Evolutionary conservation across 1,140 invertebrate genomes (phyloP).

Genomic region (Drosophila obscura): DNA sequence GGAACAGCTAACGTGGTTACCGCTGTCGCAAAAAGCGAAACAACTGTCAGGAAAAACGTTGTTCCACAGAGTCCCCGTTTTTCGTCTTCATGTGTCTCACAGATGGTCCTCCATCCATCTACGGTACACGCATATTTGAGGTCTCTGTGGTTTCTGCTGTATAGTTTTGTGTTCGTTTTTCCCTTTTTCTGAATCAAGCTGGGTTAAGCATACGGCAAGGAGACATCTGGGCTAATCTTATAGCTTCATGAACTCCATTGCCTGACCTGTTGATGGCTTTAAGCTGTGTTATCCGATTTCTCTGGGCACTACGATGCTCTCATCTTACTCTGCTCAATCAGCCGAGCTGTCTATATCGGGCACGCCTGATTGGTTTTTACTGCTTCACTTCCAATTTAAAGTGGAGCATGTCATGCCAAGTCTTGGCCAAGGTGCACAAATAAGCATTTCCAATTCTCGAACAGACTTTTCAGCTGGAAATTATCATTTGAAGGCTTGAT

Average conservation of each 20-base stretch:
- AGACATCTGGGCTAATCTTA: slow-evolving; percentile 45
- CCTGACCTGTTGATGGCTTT: slow-evolving; percentile 48
- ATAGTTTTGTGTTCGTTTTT: slow-evolving; percentile 16
- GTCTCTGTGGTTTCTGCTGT: slow-evolving; percentile 43
- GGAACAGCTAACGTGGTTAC: slow-evolving; percentile 28
- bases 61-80: slow-evolving; percentile 18
- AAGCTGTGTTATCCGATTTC: slow-evolving; percentile 11
- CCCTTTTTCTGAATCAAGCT: not conserved
- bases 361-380: slow-evolving; percentile 42
- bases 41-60: no score
- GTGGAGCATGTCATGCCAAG: slow-evolving; percentile 8
- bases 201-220: slow-evolving; percentile 11
- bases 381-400: slow-evolving; percentile 32
- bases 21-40: slow-evolving; percentile 28
- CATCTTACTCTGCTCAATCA: slow-evolving; percentile 35
- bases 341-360: slow-evolving; percentile 39
- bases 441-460: not conserved
- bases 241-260: slow-evolving; percentile 30
- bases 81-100: slow-evolving; percentile 1
- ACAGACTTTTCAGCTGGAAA: not conserved
- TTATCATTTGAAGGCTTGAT: not conserved
- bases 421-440: slow-evolving; percentile 5
- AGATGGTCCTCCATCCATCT: slow-evolving; percentile 23
- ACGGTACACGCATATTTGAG: slow-evolving; percentile 57
- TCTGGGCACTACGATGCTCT: slow-evolving; percentile 8